Evolutionary conservation across 2,888 invertebrate genomes (phyloP).

Genomic region (Seladonia tumulorum): DNA sequence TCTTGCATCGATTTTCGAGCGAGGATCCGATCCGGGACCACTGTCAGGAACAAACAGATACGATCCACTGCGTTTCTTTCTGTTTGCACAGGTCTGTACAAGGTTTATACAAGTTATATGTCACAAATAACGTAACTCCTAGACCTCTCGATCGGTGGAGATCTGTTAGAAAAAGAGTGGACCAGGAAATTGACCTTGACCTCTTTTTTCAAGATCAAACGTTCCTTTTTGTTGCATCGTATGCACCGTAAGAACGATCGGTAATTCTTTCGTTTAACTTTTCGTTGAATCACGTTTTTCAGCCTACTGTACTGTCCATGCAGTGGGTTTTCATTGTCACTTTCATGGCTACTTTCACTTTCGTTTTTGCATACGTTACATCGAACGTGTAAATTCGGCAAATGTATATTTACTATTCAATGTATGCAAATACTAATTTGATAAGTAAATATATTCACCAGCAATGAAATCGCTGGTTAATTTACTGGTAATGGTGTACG

Average conservation of each 20-base stretch:
- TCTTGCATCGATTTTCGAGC: slow-evolving; percentile 28
- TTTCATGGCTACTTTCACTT: not conserved
- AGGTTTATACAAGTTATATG: too few species aligned
- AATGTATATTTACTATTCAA: not conserved
- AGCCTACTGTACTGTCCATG: not conserved
- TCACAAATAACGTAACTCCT: too few species aligned
- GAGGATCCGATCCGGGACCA: not conserved
- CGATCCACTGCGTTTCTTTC: not conserved
- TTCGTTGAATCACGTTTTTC: not conserved
- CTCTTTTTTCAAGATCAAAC: too few species aligned
- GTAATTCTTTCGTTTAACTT: not conserved
- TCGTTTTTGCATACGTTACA: not conserved
- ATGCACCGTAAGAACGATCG: too few species aligned
- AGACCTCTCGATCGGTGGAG: too few species aligned
- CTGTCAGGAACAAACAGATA: not conserved
- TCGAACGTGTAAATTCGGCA: not conserved
- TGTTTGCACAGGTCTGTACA: not conserved
- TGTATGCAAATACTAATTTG: slow-evolving; percentile 15
- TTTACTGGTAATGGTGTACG: not conserved
- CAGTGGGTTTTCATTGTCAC: not conserved
- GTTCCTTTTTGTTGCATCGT: too few species aligned
- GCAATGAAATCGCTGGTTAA: not conserved
- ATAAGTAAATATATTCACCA: slow-evolving; percentile 15
- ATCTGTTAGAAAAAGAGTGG: too few species aligned
- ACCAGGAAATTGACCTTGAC: too few species aligned